A percentile compares a stretch with the other conserved stretches of the same genome.
These are phyloP conservation scores for Ectemnius lituratus DNA, from an alignment of 2,888 invertebrate species.

Conservation along the genomic window DNA sequence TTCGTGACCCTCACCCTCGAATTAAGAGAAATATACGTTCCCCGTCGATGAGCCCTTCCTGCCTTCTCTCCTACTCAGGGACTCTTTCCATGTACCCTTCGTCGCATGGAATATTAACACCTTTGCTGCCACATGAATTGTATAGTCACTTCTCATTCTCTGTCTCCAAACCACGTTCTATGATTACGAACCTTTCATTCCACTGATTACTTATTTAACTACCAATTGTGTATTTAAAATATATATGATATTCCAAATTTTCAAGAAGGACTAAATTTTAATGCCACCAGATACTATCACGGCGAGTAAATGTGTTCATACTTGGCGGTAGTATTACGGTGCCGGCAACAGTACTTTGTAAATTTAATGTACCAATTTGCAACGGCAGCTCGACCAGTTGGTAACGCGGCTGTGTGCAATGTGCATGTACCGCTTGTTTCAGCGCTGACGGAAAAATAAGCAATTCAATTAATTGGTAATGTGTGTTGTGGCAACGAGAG, in stretches of 20 bases:
- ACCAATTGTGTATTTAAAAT: no score
- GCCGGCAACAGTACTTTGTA: neutral
- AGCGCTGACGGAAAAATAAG: neutral
- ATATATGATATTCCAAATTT: no score
- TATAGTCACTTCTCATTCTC: no score
- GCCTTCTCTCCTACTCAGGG: conserved; percentile 31
- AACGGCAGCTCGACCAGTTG: neutral
- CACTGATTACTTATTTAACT: no score
- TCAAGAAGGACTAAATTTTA: no score
- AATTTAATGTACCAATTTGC: conserved; percentile 8
- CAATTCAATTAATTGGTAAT: conserved; percentile 6
- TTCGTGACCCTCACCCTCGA: conserved; percentile 53
- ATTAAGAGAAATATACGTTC: conserved; percentile 58
- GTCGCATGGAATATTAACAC: conserved; percentile 10
- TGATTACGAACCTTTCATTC: no score
- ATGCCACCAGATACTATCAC: no score
- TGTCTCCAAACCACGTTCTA: no score
- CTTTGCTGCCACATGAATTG: no score
- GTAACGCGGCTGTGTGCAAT: neutral
- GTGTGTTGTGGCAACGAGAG: neutral
- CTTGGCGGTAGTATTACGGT: neutral
- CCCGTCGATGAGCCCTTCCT: conserved; percentile 29
- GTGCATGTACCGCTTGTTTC: neutral
- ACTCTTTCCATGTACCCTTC: conserved; percentile 17
- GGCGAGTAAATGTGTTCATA: no score